Evolutionary conservation across 2,797 vertebrate genomes (phyloP), one percentile per base, ranked within the genome.

Genomic region (Vipera latastei): DNA sequence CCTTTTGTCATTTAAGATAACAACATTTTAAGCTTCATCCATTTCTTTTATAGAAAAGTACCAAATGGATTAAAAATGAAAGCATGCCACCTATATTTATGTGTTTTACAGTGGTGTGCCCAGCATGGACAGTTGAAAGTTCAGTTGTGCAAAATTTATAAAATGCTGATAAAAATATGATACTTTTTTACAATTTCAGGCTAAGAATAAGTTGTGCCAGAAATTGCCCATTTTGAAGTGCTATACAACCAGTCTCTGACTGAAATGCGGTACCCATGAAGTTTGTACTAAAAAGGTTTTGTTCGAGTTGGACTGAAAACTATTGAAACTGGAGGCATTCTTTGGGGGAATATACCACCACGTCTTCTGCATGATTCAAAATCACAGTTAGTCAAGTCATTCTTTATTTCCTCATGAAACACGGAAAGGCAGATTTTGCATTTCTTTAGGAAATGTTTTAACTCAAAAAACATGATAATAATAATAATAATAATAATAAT

Each of bases 1-100:
- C 1, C 18, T 92, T 22, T 20, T 90, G 48, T 89, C 88, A 51
- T 92, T 92, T 95, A 69, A 38, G 86, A 95, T 59, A 91, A 93
- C 89, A 89, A 91, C 53, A 51, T 60, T 38, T 83, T 86, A 90
- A 55, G 91, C 91, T 53, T n/a, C 93, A 26, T 26, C 3, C 53
- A 73, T 57, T 92, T 38, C 51, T 91, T 32, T 78, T 61, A 18
- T 89, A 38, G 48, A 44, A 26, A 93, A 90, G 8, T 0, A 53
- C 48, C 32, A 89, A 93, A 78, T 86, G 14, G 28, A 6, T 61
- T 55, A 32, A 32, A 20, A 93, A 87, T 93, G 88, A 83, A 93
- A 93, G 44, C 92, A 89, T 0, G 51, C 87, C 12, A 7, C 22
- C 22, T n/a, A 87, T 38, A 87, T 48, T 78, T 8, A 60, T 28